These are phyloP conservation scores for Pantelozetes paolii DNA, from an alignment of 2,888 invertebrate genomes.

Conservation along the genomic window DNA sequence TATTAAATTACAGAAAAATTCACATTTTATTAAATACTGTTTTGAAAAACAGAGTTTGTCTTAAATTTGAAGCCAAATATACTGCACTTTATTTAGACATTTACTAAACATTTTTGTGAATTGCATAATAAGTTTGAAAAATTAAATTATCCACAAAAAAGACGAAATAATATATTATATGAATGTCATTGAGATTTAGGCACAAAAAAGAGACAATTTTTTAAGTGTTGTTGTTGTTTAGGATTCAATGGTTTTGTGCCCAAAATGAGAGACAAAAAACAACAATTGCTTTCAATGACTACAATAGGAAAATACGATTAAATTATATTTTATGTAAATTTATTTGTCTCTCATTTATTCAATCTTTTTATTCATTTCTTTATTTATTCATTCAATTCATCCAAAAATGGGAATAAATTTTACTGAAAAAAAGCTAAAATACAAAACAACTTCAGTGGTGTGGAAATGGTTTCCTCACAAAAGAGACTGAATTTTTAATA, in stretches of 20 bases:
- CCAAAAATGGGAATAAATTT: not conserved
- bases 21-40: no score
- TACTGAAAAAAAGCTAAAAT: not conserved
- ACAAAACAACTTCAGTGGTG: not conserved
- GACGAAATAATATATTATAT: not conserved
- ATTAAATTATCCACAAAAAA: not conserved
- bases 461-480: not conserved
- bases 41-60: no score
- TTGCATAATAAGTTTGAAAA: not conserved
- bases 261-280: not conserved
- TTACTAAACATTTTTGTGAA: no score
- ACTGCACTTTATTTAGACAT: no score
- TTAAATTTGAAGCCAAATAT: no score
- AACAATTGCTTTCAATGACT: not conserved
- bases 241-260: not conserved
- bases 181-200: not conserved
- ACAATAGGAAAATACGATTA: not conserved
- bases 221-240: not conserved
- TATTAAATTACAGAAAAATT: no score
- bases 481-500: no score
- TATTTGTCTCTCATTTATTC: conserved; percentile 19
- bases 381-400: not conserved
- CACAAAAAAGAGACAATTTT: not conserved
- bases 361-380: not conserved
- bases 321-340: conserved; percentile 5